phyloP scores from a whole-genome alignment of 2,888 invertebrate species.

The Agapostemon virescens region DNA sequence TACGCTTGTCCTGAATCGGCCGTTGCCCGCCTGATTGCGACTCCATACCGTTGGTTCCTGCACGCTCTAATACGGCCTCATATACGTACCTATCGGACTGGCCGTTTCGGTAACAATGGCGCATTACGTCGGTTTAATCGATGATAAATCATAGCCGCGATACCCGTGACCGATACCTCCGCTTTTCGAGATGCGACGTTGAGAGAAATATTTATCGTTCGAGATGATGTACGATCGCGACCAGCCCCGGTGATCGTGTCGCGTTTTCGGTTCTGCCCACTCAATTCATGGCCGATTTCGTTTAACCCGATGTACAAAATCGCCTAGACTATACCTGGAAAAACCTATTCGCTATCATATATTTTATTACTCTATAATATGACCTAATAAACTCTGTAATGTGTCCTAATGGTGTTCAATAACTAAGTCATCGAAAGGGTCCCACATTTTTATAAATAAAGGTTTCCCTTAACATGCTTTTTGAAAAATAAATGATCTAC shows the following conservation, averaged over 20 bases:
- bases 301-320: not conserved
- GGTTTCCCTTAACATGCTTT: too few species aligned
- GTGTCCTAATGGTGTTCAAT: too few species aligned
- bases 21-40: conserved; percentile 69
- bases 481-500: too few species aligned
- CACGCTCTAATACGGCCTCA: conserved; percentile 71
- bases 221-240: conserved; percentile 21
- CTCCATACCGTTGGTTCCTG: conserved; percentile 71
- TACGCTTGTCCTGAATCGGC: conserved; percentile 62
- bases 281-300: not conserved
- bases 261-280: not conserved
- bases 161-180: conserved; percentile 64
- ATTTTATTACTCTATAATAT: too few species aligned
- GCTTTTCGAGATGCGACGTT: conserved; percentile 55
- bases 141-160: conserved; percentile 73
- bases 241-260: not conserved
- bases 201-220: conserved; percentile 60
- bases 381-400: too few species aligned
- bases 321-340: not conserved
- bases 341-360: too few species aligned
- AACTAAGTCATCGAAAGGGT: too few species aligned
- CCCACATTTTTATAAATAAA: too few species aligned
- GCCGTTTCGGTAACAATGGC: conserved; percentile 72
- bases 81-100: conserved; percentile 69
- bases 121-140: conserved; percentile 76